Percentiles rank a stretch among this genome's conserved stretches.
These are phyloP conservation scores for Parnassius mnemosyne DNA, from an alignment of 2,888 invertebrate genomes.

Conservation along the genomic window DNA sequence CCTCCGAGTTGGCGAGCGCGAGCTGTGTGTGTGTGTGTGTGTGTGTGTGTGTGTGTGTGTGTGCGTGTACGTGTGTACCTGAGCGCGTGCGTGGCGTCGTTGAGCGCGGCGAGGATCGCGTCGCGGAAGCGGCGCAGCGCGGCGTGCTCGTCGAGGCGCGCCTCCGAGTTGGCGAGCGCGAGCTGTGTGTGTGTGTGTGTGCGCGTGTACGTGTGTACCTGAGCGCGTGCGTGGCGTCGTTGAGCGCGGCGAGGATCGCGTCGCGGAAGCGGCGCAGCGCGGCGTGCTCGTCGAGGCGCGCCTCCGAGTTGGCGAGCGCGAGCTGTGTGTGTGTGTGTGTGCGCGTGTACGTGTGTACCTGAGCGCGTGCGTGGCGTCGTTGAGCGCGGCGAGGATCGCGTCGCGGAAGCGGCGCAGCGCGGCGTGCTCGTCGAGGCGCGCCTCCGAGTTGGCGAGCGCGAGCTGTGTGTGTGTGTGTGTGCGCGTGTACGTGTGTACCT, in stretches of 20 bases:
- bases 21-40: no score
- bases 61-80: slow-evolving; percentile 64
- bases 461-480: slow-evolving; percentile 55
- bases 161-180: slow-evolving; percentile 95
- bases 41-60: no score
- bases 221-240: slow-evolving; percentile 91
- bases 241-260: slow-evolving; percentile 90
- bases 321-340: slow-evolving; percentile 55
- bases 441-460: slow-evolving; percentile 95
- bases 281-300: slow-evolving; percentile 92
- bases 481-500: slow-evolving; percentile 64
- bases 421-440: slow-evolving; percentile 92
- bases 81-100: slow-evolving; percentile 91
- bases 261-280: slow-evolving; percentile 93
- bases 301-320: slow-evolving; percentile 95
- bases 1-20: slow-evolving; percentile 95
- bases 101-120: slow-evolving; percentile 90
- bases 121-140: slow-evolving; percentile 93
- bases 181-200: slow-evolving; percentile 55
- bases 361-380: slow-evolving; percentile 91
- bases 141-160: slow-evolving; percentile 92
- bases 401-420: slow-evolving; percentile 93
- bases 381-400: slow-evolving; percentile 90
- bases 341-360: slow-evolving; percentile 64
- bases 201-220: slow-evolving; percentile 64